These are phyloP conservation scores for Pararge aegeria DNA, from an alignment of 1,140 invertebrate species.

Conservation along the genomic window DNA sequence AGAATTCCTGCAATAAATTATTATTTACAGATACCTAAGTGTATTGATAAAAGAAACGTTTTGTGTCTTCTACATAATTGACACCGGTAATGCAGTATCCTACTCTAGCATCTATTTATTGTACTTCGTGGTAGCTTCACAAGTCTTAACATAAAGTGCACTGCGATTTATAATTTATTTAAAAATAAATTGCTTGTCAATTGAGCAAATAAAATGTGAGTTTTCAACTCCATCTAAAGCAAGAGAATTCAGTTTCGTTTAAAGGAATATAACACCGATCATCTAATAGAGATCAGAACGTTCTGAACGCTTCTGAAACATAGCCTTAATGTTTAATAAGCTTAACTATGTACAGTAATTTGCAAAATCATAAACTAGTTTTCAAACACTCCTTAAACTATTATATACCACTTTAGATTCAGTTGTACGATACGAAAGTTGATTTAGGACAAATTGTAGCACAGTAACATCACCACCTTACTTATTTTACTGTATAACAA, in stretches of 20 bases:
- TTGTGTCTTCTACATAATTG: constrained; percentile 50
- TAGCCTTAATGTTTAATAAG: constrained; percentile 8
- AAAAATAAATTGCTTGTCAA: constrained; percentile 53
- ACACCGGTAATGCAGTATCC: constrained; percentile 55
- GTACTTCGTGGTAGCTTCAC: constrained; percentile 59
- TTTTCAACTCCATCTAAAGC: constrained; percentile 30
- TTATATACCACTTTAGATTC: background rate
- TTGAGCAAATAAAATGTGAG: constrained; percentile 55
- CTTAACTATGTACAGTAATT: constrained; percentile 6
- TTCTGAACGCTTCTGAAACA: constrained; percentile 38
- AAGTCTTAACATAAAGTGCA: constrained; percentile 24
- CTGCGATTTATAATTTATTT: constrained; percentile 9
- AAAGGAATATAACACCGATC: constrained; percentile 22
- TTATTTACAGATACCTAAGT: constrained; percentile 8
- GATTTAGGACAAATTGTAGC: no score
- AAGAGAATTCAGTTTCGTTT: constrained; percentile 20
- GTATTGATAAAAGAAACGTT: constrained; percentile 21
- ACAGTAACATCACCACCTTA: no score
- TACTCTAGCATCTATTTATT: constrained; percentile 60
- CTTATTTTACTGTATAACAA: no score
- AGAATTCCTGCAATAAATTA: constrained; percentile 1
- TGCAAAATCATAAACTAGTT: background rate
- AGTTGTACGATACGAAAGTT: no score
- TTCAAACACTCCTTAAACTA: no score
- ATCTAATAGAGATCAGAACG: constrained; percentile 30